Evolutionary conservation across 1,140 invertebrate species (phyloP), one percentile per base, ranked within the genome.

Genomic region (Heliconius hermathena): DNA sequence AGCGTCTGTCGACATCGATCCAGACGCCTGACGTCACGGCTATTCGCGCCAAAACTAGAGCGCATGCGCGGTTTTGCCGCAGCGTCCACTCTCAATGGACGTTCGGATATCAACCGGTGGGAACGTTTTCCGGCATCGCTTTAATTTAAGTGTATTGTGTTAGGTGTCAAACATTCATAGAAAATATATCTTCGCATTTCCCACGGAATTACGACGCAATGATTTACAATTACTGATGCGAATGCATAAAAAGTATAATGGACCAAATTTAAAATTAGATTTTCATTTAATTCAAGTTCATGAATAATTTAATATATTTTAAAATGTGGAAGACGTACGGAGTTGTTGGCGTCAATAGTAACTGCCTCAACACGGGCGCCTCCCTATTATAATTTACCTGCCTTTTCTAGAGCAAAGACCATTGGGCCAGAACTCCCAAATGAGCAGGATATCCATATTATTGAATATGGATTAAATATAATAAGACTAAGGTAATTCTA

Each of bases 1-100:
- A 94, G 92, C 92, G 93, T 94, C 92, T 93, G 90, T 89, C 90
- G 91, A 87, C 92, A 94, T 94, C 91, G 92, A 94, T 93, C 92
- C 91, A 91, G 91, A 93, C 91, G 90, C 88, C 89, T 94, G 92
- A 94, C 93, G 93, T 94, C 93, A 94, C 90, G 88, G 86, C 82
- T 82, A 88, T 94, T 94, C 93, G 93, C 93, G 93, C 93, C 93
- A 94, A 94, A 94, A 94, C 89, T 85, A 90, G 88, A 86, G 91
- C 92, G 92, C 92, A 81, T 93, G 92, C 91, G 92, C 90, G 90
- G 81, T 79, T 83, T 87, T 93, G 88, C 93, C 89, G 92, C 93
- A 93, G 88, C 90, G 91, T 87, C 90, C 90, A 86, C 90, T 90
- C 93, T 93, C 90, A 93, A 93, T 94, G 93, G 91, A 91, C 85